Evolutionary conservation across 2,113 vertebrate species (phyloP).

Genomic region (Cololabis saira): DNA sequence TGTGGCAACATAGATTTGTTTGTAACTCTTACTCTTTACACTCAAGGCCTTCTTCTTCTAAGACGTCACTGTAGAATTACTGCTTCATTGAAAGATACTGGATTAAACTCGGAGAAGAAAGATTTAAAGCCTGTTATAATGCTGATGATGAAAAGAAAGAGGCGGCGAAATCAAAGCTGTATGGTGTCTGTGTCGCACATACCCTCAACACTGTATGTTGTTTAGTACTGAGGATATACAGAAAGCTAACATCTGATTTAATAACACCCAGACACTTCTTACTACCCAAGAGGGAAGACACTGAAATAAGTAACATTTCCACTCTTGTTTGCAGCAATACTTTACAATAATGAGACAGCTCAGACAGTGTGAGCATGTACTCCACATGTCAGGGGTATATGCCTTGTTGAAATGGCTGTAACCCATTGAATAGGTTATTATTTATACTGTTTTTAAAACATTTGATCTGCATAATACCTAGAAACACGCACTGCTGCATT

Average conservation of each 20-base stretch:
- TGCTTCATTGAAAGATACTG: background rate
- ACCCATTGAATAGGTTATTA: conserved; percentile 23
- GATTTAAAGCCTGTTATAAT: conserved; percentile 1
- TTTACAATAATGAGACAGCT: conserved; percentile 35
- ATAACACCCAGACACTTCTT: conserved; percentile 40
- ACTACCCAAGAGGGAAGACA: conserved; percentile 34
- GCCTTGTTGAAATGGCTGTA: conserved; percentile 39
- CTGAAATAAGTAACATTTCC: conserved; percentile 49
- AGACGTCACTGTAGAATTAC: background rate
- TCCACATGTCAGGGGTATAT: conserved; percentile 28
- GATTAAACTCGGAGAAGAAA: background rate
- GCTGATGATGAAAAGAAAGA: background rate
- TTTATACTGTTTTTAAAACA: background rate
- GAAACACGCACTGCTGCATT: no score
- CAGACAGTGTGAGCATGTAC: conserved; percentile 29
- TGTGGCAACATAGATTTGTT: background rate
- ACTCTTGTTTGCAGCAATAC: conserved; percentile 43
- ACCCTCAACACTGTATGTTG: conserved; percentile 37
- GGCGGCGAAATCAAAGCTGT: background rate
- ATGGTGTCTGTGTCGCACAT: conserved; percentile 30
- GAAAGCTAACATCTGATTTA: conserved; percentile 50
- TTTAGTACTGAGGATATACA: conserved; percentile 26
- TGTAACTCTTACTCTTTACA: background rate
- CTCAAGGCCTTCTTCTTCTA: background rate
- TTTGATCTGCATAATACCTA: conserved; percentile 15